Conservation (phyloP, 2,113 vertebrate species). For the Anhinga rufa region DNA sequence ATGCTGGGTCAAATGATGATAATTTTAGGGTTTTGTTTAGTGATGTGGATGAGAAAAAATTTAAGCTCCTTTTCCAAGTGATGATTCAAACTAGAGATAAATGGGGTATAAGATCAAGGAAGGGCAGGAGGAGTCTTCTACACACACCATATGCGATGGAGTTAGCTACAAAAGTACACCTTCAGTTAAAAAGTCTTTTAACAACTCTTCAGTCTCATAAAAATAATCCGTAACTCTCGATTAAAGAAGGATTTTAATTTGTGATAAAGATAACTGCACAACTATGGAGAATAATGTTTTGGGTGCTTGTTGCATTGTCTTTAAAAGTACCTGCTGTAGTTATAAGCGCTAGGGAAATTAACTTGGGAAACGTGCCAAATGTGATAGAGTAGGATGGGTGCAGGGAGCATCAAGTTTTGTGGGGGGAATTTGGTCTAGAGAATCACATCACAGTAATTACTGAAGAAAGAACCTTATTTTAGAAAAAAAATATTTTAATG, state of each 20-base stretch:
- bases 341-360: not conserved
- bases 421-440: not conserved
- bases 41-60: not conserved
- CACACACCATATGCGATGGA: fast-evolving
- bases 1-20: not conserved
- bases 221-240: not conserved
- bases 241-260: not conserved
- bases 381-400: not conserved
- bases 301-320: not conserved
- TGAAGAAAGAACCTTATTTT: not conserved
- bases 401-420: not conserved
- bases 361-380: not conserved
- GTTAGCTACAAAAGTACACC: not conserved
- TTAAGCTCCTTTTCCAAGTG: not conserved
- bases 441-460: not conserved
- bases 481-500: not conserved
- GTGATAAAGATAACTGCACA: not conserved
- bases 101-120: not conserved
- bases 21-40: not conserved
- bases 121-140: not conserved
- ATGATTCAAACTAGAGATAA: not conserved
- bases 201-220: not conserved
- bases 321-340: not conserved
- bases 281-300: not conserved
- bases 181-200: not conserved